Evolutionary conservation across 2,797 vertebrate genomes (phyloP), one percentile per base, ranked within the genome.

Genomic region (Takifugu ocellatus): DNA sequence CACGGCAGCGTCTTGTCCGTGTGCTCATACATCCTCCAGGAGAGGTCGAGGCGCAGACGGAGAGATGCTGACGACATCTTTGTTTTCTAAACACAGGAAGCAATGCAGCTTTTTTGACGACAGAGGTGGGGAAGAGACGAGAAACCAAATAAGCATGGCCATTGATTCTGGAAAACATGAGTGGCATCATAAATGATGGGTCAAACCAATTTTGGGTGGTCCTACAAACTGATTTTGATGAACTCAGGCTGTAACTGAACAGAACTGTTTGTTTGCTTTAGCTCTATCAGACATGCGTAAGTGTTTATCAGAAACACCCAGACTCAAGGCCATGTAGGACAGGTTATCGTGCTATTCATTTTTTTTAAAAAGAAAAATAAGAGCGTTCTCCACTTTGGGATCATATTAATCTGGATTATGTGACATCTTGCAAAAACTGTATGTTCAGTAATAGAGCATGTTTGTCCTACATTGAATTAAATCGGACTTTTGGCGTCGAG

Each of bases 61-160:
- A 62, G 70, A 63, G 46, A 66, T 27, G 61, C 54, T 63, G 70
- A 68, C 5, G n/a, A 71, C 66, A 68, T 43, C 71, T 54, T 71
- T 66, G 27, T 68, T 81, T 75, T 78, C 66, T 61, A 73, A 82
- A 82, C 66, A 64, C 46, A 63, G 58, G 64, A 77, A 78, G 66
- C 56, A 36, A 49, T 45, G 51, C 45, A 61, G 72, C 70, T 70
- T 59, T 49, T 70, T 61, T 44, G 31, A 33, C 45, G 46, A 47
- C 54, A 45, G 57, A 69, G 33, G 58, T 26, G 44, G 50, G 6
- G 56, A 44, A 51, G 49, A 54, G 33, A 33, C 6, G 43, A 51
- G 49, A 54, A 29, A 33, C n/a, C 8, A 21, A 46, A 21, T 21
- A 5, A 7, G n/a, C 45, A 11, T 7, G 1, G 2, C 9, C 7